These are phyloP conservation scores for Oxyruncus cristatus DNA, from an alignment of 2,113 vertebrate genomes.

Conservation along the genomic window DNA sequence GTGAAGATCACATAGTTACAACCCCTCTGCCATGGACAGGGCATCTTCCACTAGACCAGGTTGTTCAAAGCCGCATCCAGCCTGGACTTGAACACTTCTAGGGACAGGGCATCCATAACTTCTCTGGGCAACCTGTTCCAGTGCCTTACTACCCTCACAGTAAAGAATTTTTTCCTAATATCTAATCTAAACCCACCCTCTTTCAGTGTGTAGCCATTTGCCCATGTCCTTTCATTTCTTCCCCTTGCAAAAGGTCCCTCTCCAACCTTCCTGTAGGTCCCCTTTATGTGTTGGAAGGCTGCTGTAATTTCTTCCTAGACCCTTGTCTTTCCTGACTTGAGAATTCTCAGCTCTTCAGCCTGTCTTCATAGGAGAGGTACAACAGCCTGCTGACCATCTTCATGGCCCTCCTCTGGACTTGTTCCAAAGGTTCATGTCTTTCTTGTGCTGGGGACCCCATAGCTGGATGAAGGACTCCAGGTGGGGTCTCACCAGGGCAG, in stretches of 20 bases:
- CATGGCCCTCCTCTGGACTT: background rate
- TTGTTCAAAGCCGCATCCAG: background rate
- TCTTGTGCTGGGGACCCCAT: too few relatives aligned
- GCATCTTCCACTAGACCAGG: background rate
- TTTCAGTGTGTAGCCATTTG: background rate
- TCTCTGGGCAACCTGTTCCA: background rate
- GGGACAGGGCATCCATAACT: background rate
- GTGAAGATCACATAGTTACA: background rate
- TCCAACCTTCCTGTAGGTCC: background rate
- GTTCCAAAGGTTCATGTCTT: background rate
- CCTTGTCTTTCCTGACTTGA: background rate
- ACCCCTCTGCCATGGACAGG: accelerated
- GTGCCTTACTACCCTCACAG: background rate
- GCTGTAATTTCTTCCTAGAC: background rate
- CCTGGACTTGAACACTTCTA: background rate
- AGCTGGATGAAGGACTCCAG: background rate
- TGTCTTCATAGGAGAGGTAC: background rate
- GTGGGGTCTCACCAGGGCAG: background rate
- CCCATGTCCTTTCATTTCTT: background rate
- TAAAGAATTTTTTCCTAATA: background rate
- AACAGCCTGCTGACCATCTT: background rate
- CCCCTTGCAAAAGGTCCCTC: background rate
- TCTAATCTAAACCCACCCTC: background rate
- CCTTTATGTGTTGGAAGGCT: background rate
- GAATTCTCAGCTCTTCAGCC: background rate